Conservation (phyloP, 2,797 vertebrate species). For the Pseudopleuronectes americanus region DNA sequence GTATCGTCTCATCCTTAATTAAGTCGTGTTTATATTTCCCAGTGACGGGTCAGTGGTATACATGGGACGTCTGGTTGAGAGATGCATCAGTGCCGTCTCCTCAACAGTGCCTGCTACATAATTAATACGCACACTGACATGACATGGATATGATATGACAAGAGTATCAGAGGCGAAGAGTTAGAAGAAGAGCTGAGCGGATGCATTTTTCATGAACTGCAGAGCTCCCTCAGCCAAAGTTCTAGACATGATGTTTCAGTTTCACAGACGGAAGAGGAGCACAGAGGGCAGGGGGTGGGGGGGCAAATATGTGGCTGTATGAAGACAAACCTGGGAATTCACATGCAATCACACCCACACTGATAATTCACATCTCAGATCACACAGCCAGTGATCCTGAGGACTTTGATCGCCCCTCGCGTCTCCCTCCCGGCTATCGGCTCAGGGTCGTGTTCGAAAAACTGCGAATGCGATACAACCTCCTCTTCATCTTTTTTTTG, state of each 20-base stretch:
- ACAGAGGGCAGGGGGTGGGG: constrained; percentile 27
- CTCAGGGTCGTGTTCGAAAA: constrained; percentile 26
- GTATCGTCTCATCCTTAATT: constrained; percentile 65
- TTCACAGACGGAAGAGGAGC: constrained; percentile 56
- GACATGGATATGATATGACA: constrained; percentile 84
- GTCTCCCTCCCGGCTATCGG: constrained; percentile 20
- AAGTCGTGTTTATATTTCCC: constrained; percentile 66
- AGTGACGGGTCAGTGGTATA: constrained; percentile 52
- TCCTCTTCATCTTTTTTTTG: constrained; percentile 34
- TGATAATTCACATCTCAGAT: constrained; percentile 44
- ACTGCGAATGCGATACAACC: constrained; percentile 36
- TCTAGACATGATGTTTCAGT: constrained; percentile 71
- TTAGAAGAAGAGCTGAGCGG: constrained; percentile 66
- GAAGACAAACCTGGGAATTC: constrained; percentile 67
- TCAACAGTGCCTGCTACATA: constrained; percentile 73
- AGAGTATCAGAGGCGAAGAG: constrained; percentile 75
- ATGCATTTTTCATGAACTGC: constrained; percentile 83
- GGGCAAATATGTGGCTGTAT: constrained; percentile 45
- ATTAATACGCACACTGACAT: constrained; percentile 79
- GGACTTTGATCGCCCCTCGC: constrained; percentile 39
- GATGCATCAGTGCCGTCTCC: constrained; percentile 68
- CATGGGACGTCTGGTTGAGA: constrained; percentile 50
- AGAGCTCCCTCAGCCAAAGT: constrained; percentile 74
- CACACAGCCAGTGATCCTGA: constrained; percentile 26
- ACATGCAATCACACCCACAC: constrained; percentile 15